Conservation (phyloP, 2,888 invertebrate genomes). For the Dynastes grantii region DNA sequence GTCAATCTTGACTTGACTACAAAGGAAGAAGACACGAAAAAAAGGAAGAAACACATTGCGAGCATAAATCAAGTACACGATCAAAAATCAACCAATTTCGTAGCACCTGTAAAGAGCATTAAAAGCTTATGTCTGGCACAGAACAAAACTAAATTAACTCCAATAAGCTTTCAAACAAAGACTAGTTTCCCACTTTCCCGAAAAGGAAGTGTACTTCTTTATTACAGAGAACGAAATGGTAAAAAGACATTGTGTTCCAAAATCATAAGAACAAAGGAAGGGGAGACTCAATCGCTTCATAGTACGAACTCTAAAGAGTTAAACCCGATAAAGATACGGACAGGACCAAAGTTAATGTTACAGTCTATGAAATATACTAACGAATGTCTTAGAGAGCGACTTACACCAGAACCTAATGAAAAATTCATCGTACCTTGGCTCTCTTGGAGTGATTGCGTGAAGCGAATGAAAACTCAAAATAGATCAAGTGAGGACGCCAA, state of each 20-base stretch:
- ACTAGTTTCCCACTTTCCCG: no score
- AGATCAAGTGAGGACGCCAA: background rate
- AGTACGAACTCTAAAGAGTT: background rate
- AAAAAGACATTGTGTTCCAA: slow-evolving; percentile 24
- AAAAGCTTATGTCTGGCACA: no score
- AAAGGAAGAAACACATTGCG: no score
- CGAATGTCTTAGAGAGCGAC: background rate
- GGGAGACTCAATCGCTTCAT: background rate
- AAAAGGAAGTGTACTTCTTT: slow-evolving; percentile 6
- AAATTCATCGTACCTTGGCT: slow-evolving; percentile 22
- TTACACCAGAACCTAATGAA: slow-evolving; percentile 18
- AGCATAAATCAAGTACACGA: no score
- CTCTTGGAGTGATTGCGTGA: slow-evolving; percentile 20
- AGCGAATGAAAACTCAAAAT: background rate
- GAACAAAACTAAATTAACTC: background rate
- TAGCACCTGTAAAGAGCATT: no score
- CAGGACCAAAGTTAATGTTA: slow-evolving; percentile 18
- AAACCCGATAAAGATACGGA: background rate
- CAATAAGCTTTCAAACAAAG: no score
- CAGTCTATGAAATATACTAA: background rate
- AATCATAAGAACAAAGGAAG: background rate
- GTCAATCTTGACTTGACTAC: no score
- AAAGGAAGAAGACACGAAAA: no score
- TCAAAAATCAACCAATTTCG: no score
- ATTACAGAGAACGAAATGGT: slow-evolving; percentile 14